Evolutionary conservation across 2,888 invertebrate genomes (phyloP), one percentile per base, ranked within the genome.

Genomic region (Drosophila conformis): DNA sequence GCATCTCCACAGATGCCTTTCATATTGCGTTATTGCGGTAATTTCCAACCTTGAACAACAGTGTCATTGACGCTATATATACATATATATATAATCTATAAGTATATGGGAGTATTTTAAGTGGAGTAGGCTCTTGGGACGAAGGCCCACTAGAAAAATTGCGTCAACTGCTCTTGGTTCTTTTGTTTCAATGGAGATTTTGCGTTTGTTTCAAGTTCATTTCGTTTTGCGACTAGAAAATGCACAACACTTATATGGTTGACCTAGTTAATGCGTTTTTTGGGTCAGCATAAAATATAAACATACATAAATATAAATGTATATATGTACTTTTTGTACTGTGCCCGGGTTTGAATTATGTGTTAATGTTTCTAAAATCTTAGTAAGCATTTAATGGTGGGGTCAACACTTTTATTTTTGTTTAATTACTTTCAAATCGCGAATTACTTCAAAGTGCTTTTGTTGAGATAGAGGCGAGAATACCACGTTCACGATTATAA

Each of bases 1-100:
- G 89, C 86, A 75, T 91, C 92, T 29, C 76, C 84, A 64, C 90
- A 92, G 64, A 91, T 85, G 65, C 90, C 86, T 82, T 90, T 91
- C 91, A 92, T 92, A 62, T 15, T 80, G 73, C 51, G 46, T n/a
- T 29, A 13, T 18, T 18, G 25, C 31, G 33, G 38, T 65, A 60
- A 70, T 53, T 35, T 21, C 10, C 33, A 33, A 62, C 74, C 58
- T 51, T 63, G 51, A 29, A 61, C 36, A 49, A 31, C 71, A 51
- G 51, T 51, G 76, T 67, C 72, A 77, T 69, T 63, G 54, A 66
- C 66, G 59, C 40, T 65, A 33, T 53, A 42, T 33, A 18, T 25
- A 10, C n/a, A 25, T 49, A 31, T 46, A n/a, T 40, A 13, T 46
- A 21, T 46, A 21, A 46, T 21, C 21, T 21, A 21, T 49, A 40